Evolutionary conservation across 1,140 invertebrate species (phyloP), one percentile per base, ranked within the genome.

Genomic region (Steinernema feltiae): DNA sequence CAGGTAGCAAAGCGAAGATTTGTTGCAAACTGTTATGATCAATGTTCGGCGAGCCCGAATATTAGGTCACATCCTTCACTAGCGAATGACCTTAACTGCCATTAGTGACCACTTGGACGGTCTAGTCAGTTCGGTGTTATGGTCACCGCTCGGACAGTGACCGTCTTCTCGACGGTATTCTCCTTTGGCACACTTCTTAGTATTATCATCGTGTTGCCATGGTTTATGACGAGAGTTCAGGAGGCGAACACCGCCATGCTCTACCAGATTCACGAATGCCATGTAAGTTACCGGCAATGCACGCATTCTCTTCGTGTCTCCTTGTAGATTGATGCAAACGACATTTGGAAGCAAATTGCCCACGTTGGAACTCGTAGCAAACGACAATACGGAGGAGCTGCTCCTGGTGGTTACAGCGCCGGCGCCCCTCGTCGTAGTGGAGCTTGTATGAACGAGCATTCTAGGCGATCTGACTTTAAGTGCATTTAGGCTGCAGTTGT

Each of bases 401-500:
- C 15, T 12, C 7, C 53, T 3, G 12, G 2, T 12, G 53, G 53
- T n/a, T 27, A 63, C 24, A 21, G 12, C 7, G 15, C 15, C 24
- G 24, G 15, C 24, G 53, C 53, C 24, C 53, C 53, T 12, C 7
- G 24, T 15, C 53, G 24, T 27, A 27, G 53, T 27, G 53, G 53
- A 63, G 15, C 53, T n/a, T 46, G 53, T 63, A 27, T 63, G 53
- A 63, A 3, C 24, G 15, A 63, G 2, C 24, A 7, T 63, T 3
- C 24, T 63, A 7, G 53, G 7, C 18, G 35, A 63, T 63, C 24
- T 27, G 53, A 63, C 24, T 3, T 46, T 7, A n/a, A 27, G 24
- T 3, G 3, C 18, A 31, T 72, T 30, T 41, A 76, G 75, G 76
- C 30, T 78, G 77, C 29, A 72, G 70, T 32, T 78, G 77, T 46